Conservation (phyloP, 2,113 vertebrate genomes). For the Barbus barbus region DNA sequence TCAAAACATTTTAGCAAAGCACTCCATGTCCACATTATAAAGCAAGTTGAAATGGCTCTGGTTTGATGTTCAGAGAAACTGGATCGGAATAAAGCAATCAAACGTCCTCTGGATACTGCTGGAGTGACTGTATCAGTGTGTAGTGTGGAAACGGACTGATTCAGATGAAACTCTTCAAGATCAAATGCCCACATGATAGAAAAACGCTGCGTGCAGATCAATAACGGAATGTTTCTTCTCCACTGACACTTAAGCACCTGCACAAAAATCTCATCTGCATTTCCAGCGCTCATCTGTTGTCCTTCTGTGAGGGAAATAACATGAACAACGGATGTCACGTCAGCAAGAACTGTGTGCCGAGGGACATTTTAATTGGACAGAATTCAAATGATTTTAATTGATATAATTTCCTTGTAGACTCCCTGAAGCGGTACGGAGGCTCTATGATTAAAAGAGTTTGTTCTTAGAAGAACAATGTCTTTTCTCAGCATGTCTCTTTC, state of each 20-base stretch:
- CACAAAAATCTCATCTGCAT: not conserved
- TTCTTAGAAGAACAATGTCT: not conserved
- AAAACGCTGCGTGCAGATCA: not conserved
- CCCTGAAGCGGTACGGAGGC: not conserved
- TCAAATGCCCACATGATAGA: not conserved
- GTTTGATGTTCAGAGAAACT: not conserved
- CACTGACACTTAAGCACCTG: no score
- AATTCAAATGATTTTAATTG: no score
- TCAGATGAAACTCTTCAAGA: not conserved
- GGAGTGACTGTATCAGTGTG: not conserved
- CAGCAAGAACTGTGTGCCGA: not conserved
- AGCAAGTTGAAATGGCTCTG: not conserved
- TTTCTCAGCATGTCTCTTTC: not conserved
- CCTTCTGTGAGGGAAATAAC: not conserved
- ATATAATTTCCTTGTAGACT: no score
- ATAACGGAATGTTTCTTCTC: not conserved
- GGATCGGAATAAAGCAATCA: not conserved
- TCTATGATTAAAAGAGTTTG: not conserved
- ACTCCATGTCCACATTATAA: constrained; percentile 28
- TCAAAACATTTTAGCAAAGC: constrained; percentile 18
- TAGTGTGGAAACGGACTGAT: not conserved
- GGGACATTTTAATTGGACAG: no score
- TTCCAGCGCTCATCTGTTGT: not conserved
- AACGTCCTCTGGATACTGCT: not conserved
- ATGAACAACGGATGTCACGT: not conserved